These are phyloP conservation scores for Phytoseiulus persimilis DNA, from an alignment of 2,888 invertebrate species.

Conservation along the genomic window DNA sequence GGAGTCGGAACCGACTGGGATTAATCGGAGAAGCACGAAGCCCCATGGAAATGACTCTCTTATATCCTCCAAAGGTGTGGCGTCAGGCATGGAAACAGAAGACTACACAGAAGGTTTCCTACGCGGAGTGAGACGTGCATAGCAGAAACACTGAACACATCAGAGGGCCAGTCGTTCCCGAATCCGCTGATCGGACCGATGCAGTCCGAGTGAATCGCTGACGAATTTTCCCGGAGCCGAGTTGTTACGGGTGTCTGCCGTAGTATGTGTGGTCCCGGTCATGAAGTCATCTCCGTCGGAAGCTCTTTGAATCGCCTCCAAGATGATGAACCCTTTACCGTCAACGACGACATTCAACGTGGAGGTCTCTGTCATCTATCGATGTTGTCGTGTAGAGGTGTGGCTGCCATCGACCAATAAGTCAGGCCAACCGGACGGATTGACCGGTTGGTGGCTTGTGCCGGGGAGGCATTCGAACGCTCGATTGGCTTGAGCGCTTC, in stretches of 20 bases:
- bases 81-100: no score
- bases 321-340: conserved; percentile 5
- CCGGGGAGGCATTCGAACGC: neutral
- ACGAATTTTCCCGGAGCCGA: neutral
- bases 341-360: neutral
- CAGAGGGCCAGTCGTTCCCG: no score
- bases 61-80: no score
- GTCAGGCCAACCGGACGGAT: neutral
- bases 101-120: no score
- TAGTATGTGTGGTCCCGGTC: neutral
- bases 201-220: neutral
- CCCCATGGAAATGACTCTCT: no score
- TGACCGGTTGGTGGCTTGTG: neutral
- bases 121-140: no score
- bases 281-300: neutral
- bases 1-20: no score
- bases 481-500: neutral
- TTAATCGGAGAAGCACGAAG: no score
- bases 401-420: neutral
- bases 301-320: neutral
- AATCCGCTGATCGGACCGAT: neutral
- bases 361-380: neutral
- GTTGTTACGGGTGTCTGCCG: neutral
- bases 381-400: conserved; percentile 5
- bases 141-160: no score